Evolutionary conservation across 2,888 invertebrate species (phyloP), one percentile per base, ranked within the genome.

Genomic region (Trilocha varians): DNA sequence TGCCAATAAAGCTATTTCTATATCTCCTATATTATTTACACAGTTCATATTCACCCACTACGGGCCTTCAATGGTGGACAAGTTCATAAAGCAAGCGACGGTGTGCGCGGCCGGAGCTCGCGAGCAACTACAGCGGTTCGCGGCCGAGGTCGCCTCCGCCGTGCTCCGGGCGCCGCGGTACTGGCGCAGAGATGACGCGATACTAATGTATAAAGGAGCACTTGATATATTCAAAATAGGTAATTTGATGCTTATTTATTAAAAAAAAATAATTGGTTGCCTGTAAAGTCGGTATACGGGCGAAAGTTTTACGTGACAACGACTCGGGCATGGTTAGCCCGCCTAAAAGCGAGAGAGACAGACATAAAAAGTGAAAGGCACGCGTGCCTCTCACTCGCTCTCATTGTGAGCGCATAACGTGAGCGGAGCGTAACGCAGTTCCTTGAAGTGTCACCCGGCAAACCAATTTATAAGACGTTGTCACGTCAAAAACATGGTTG

Each of bases 51-150:
- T 95, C 76, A 87, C 93, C 6, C 92, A 93, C 58, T 93, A 90
- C 77, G 95, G 95, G 14, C 90, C 90, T 52, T 70, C 79, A 1
- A 83, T 93, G 18, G 66, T 93, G 14, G 70, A 87, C 3, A 66
- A 87, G 33, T 90, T 95, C 53, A 52, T 91, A 37, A 79, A 87
- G 0, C 91, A 93, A 65, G 79, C 97, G 39, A 74, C 89, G 55
- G 79, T 83, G 13, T 80, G 95, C 47, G 91, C 93, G 0, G 67
- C 62, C 4, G 91, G 91, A 45, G 88, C 89, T 36, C 90, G 92
- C 47, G 95, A 96, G 65, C 91, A 92, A 49, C 88, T 88, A 57
- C 96, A 97, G 64, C 87, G 94, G 34, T 93, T 94, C 73, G 95
- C 93, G 1, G 90, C 95, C 0, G 97, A 97, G 75, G 48, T 82